A percentile compares a stretch with the other conserved stretches of the same genome.
These are phyloP conservation scores for Anarsia innoxiella DNA, from an alignment of 2,888 invertebrate species.

Conservation along the genomic window DNA sequence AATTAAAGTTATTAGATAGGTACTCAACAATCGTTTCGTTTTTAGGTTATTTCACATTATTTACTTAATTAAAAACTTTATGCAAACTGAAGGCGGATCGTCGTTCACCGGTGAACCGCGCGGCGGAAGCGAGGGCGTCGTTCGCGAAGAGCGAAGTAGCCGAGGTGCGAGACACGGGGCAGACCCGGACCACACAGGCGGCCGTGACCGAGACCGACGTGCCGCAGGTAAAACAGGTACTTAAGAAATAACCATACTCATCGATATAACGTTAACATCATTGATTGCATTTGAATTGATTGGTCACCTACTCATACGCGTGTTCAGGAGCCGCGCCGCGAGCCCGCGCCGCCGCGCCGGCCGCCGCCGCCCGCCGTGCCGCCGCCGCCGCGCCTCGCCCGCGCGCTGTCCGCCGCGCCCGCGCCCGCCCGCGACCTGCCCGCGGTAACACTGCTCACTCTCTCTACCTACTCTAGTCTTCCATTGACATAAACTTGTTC, in stretches of 20 bases:
- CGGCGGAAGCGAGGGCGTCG: constrained; percentile 23
- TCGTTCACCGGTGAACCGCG: constrained; percentile 32
- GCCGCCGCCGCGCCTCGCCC: constrained; percentile 4
- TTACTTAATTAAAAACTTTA: no score
- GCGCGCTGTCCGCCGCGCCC: constrained; percentile 18
- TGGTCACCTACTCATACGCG: no score
- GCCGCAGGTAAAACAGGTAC: no score
- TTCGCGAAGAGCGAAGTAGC: constrained; percentile 25
- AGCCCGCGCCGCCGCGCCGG: neutral
- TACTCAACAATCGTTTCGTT: no score
- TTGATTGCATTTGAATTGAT: no score
- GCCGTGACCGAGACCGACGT: neutral
- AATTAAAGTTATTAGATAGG: no score
- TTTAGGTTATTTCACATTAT: no score
- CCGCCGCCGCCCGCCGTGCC: neutral
- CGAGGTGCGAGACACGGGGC: constrained; percentile 3
- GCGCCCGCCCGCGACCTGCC: constrained; percentile 25
- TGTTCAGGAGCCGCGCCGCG: neutral
- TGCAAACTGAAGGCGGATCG: constrained; percentile 35
- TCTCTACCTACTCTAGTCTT: no score
- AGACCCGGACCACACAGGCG: neutral
- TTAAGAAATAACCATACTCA: no score
- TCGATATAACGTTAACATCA: no score
- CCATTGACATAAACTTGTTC: no score
- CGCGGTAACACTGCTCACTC: constrained; percentile 32